Evolutionary conservation across 2,888 invertebrate genomes (phyloP), one percentile per base, ranked within the genome.

Genomic region (Ryuthela nishihirai): DNA sequence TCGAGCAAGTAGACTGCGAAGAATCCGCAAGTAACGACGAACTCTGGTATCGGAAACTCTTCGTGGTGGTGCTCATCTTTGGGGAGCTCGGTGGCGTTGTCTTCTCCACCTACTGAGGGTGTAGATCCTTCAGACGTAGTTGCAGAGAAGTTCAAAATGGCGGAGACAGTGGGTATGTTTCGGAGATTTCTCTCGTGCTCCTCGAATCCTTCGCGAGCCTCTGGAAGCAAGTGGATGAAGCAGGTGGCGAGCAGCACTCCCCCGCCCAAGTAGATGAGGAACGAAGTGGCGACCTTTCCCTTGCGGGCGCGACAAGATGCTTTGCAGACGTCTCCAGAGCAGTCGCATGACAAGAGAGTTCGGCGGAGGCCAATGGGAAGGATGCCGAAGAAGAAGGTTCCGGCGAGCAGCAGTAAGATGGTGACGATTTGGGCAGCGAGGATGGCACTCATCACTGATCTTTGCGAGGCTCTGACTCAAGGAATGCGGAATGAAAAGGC

Each of bases 231-330:
- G 70, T 90, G 89, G 65, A 88, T 74, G 70, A 90, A 88, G 4
- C 88, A 88, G 2, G 89, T 89, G 62, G 85, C 83, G 34, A 90
- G 75, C 17, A 90, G 76, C 0, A 89, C 88, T 9, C 89, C 89
- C n/a, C 88, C 89, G 15, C 88, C 89, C 65, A 88, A 85, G n/a
- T 86, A 84, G 20, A 89, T 62, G 15, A 62, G 42, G 18, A 62
- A 55, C n/a, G 62, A 38, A 9, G 52, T 55, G 9, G 47, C 44
- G 12, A 29, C 29, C 3, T 45, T 4, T 17, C 21, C 55, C n/a
- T 12, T 50, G 9, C 43, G 39, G 10, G 56, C 44, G 2, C 29
- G 29, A 17, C 56, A 56, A 5, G 21, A 17, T 6, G 12, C 9
- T 4, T 50, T 40, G 7, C 56, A 56, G 4, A 21, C 25, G 1